Evolutionary conservation across 1,140 invertebrate genomes (phyloP), one percentile per base, ranked within the genome.

Genomic region (Neodiprion lecontei): DNA sequence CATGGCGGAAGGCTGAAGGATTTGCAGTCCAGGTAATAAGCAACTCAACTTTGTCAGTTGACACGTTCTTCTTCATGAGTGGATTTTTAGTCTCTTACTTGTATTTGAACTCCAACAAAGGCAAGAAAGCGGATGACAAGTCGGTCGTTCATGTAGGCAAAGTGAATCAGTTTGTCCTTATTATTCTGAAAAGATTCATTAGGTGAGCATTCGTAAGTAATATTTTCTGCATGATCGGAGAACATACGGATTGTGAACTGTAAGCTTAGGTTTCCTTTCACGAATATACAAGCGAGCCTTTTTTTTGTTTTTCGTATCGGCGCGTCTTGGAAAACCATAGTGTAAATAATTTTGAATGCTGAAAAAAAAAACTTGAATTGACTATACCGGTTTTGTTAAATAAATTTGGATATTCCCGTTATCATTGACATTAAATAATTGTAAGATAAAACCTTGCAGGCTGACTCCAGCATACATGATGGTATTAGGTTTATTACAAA

Each of bases 381-480:
- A 40, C 2, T 40, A 40, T 40, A 40, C 28, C 28, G 28, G 1
- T 40, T 40, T 1, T 1, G 28, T 40, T 40, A 40, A 40, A 5
- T 40, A 40, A 40, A 40, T 40, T 40, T 40, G 2, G 28, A 40
- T 40, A 40, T 40, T 40, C 28, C 28, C 28, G 28, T 40, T 40
- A 40, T 40, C 28, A 40, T 40, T 40, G 28, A 40, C 28, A 40
- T 40, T 40, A 40, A 40, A 40, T 40, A 40, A 40, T 1, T 40
- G 28, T 40, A 40, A 40, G 28, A 40, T 40, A 0, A 40, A 40
- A 40, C 28, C 28, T 28, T 83, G 82, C 74, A 90, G 90, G 74
- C 76, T 92, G 40, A 90, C 87, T 49, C 91, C 81, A 0, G 84
- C 89, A 0, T 92, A 92, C 67, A 81, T 91, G 67, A 83, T 91